Evolutionary conservation across 2,113 vertebrate genomes (phyloP).

Genomic region (Motacilla tschutschensis): DNA sequence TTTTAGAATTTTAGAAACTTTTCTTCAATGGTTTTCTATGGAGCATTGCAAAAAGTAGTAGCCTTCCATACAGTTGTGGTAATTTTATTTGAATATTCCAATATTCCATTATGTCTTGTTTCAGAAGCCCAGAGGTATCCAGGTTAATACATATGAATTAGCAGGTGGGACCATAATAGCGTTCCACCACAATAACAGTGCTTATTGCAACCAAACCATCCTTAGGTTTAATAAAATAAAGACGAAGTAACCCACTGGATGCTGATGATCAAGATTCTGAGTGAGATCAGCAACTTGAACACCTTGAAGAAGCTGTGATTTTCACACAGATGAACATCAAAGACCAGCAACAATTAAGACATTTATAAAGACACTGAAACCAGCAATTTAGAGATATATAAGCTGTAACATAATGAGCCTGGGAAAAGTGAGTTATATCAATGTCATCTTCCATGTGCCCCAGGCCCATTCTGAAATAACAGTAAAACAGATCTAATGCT

Average conservation of each 20-base stretch:
- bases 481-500: neutral
- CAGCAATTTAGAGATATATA: neutral
- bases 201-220: neutral
- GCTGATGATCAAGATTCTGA: neutral
- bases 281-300: neutral
- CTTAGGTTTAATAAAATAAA: neutral
- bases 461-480: neutral
- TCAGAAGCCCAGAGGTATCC: neutral
- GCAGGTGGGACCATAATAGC: neutral
- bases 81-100: neutral
- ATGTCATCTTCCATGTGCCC: neutral
- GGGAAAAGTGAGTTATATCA: neutral
- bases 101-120: neutral
- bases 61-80: neutral
- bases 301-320: neutral
- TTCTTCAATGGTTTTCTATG: neutral
- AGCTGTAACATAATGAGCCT: neutral
- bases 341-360: neutral
- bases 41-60: neutral
- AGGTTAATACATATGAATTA: neutral
- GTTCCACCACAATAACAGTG: neutral
- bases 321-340: neutral
- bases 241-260: neutral
- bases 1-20: neutral
- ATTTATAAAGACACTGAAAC: neutral